Base-by-base conservation (phyloP, 2,888 invertebrate genomes). In the Luperina nickerlii region DNA sequence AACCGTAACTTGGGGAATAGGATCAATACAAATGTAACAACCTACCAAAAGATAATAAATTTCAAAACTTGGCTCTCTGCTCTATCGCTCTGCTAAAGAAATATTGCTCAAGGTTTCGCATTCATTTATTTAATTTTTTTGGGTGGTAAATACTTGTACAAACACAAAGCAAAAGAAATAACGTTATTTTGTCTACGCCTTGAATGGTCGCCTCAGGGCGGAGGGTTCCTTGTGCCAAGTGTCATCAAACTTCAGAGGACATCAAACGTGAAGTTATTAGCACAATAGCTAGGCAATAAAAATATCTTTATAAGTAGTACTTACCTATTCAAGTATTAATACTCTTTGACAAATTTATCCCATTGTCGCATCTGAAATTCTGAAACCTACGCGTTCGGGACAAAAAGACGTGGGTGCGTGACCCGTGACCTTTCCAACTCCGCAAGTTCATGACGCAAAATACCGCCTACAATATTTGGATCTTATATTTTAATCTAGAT, bases 1-100 rank as follows among this genome's bases (percentile, higher is more conserved):
- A 76, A 83, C 65, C 68, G 71, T 63, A 60, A 51, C 78, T 65
- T 69, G 51, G 45, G 45, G 62, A 68, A 45, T 45, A 20, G 62
- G 80, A 81, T 80, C 81, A 80, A 81, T 81, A 81, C 80, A 75
- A 42, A 45, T 67, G 32, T 68, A 60, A 54, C 62, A 74, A 45
- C 51, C 42, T 54, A 79, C 32, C 18, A 60, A 73, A 24, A 72
- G 80, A 68, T 68, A 80, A 45, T 45, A 67, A 67, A 67, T 54
- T 45, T 68, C 4, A 48, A 80, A 75, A 75, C 54, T 75, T 79
- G 67, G 74, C 62, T 68, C 68, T 62, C 48, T 45, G 2, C 51
- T 60, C 24, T 32, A 38, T n/a, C 63, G 20, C 3, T 24, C 38
- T 6, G 18, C 18, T 60, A 8, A 38, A 67, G 7, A 51, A 81